phyloP scores from a whole-genome alignment of 2,797 vertebrate genomes.

The Myripristis jacobus region DNA sequence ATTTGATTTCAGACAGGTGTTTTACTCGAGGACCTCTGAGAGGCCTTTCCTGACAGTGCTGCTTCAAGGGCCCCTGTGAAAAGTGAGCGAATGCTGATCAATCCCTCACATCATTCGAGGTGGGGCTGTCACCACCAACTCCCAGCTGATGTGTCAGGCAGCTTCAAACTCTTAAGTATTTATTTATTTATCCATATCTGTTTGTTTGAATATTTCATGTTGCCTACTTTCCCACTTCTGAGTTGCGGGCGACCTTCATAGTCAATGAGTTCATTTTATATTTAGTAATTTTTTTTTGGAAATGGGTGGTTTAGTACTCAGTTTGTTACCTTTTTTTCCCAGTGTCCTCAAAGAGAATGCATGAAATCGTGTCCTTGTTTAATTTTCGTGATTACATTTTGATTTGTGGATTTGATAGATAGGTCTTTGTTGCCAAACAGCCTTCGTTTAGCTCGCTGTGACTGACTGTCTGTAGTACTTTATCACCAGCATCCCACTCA shows the following conservation, averaged over 20 bases:
- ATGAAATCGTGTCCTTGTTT: conserved; percentile 12
- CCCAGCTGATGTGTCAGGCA: conserved; percentile 56
- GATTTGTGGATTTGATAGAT: conserved; percentile 74
- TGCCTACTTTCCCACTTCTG: conserved; percentile 29
- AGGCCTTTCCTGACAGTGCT: conserved; percentile 66
- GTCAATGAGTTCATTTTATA: conserved; percentile 36
- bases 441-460: conserved; percentile 55
- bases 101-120: conserved; percentile 31
- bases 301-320: conserved; percentile 18
- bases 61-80: conserved; percentile 63
- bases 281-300: conserved; percentile 20
- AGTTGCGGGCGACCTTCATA: conserved; percentile 30
- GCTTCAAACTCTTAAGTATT: conserved; percentile 58
- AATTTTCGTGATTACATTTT: conserved; percentile 66
- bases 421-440: conserved; percentile 63
- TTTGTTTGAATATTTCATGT: conserved; percentile 70
- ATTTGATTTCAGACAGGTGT: conserved; percentile 74
- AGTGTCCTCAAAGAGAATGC: conserved; percentile 28
- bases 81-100: conserved; percentile 35
- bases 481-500: conserved; percentile 65
- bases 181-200: conserved; percentile 70
- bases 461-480: conserved; percentile 61
- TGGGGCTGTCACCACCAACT: conserved; percentile 63
- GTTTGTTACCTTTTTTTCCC: conserved; percentile 14
- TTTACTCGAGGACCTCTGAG: conserved; percentile 61